Evolutionary conservation across 2,888 invertebrate species (phyloP), one percentile per base, ranked within the genome.

Genomic region (Dilophus febrilis): DNA sequence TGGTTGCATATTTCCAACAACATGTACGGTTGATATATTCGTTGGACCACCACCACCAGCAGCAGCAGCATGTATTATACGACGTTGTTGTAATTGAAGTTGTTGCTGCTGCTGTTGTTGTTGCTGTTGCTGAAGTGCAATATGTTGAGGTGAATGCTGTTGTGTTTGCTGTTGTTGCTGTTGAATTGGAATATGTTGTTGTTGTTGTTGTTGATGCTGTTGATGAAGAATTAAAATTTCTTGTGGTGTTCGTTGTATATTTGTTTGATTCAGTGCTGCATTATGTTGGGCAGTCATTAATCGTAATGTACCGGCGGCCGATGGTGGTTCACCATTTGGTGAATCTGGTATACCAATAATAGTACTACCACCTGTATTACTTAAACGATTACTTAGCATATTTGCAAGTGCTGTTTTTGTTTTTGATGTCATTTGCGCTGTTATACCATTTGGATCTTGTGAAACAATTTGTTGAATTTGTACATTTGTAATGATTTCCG

Each of bases 321-420:
- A 71, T 11, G 72, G 71, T 7, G 44, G 32, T 37, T 36, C 35
- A 0, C 59, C 56, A 37, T 67, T 54, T 36, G 65, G 55, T 46
- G 67, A 50, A 44, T 52, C 49, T 10, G 66, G 64, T 47, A 67
- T 66, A 40, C 66, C 56, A 12, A 31, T 33, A 36, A 38, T 13
- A 17, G 66, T 64, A 3, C 63, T 51, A 2, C 66, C 56, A 7
- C 70, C 69, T 42, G 66, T 68, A 45, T 60, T 59, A 53, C 79
- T 75, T 42, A 83, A 59, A 36, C 90, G 71, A 52, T 77, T 90
- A 52, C 82, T 90, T 44, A 94, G 67, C 84, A 94, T 86, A 58
- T 92, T 90, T 13, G 92, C 92, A 42, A 95, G 66, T 0, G 94
- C 94, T 1, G 92, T 92, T 67, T 94, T 95, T 3, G 91, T 88